Evolutionary conservation across 2,888 invertebrate species (phyloP).

Genomic region (Diaperis boleti): DNA sequence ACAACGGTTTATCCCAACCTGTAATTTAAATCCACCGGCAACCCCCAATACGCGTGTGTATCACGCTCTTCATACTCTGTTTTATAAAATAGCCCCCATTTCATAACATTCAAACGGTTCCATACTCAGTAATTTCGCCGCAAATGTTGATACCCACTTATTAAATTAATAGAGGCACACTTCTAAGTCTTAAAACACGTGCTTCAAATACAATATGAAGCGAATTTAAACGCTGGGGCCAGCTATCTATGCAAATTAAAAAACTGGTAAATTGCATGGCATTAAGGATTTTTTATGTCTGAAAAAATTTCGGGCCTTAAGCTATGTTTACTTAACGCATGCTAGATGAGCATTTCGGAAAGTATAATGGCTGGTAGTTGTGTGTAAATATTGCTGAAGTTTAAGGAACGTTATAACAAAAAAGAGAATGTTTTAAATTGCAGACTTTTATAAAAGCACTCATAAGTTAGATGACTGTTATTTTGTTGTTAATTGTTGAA

Average conservation of each 20-base stretch:
- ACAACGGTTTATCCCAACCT: too few relatives aligned
- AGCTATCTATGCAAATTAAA: slow-evolving; percentile 41
- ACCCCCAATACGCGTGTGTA: not conserved
- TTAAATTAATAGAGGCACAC: slow-evolving; percentile 22
- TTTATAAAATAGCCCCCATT: too few relatives aligned
- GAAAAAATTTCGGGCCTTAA: slow-evolving; percentile 25
- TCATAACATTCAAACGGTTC: not conserved
- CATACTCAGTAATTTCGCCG: not conserved
- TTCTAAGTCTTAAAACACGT: slow-evolving; percentile 12
- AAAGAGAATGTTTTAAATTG: too few relatives aligned
- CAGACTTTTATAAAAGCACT: too few relatives aligned
- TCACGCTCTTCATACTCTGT: not conserved
- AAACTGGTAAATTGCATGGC: slow-evolving; percentile 36
- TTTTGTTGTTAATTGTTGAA: too few relatives aligned
- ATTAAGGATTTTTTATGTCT: slow-evolving; percentile 30
- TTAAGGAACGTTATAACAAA: too few relatives aligned
- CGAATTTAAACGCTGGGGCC: slow-evolving; percentile 1
- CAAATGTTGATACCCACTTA: slow-evolving; percentile 9
- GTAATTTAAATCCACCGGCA: too few relatives aligned
- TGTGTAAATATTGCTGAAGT: slow-evolving; percentile 5
- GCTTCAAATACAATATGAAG: slow-evolving; percentile 23
- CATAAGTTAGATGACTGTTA: too few relatives aligned
- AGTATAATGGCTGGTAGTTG: slow-evolving; percentile 32
- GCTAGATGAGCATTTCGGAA: slow-evolving; percentile 37
- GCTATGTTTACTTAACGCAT: slow-evolving; percentile 41